These are phyloP conservation scores for Fopius arisanus DNA, from an alignment of 1,140 invertebrate genomes.

Conservation along the genomic window DNA sequence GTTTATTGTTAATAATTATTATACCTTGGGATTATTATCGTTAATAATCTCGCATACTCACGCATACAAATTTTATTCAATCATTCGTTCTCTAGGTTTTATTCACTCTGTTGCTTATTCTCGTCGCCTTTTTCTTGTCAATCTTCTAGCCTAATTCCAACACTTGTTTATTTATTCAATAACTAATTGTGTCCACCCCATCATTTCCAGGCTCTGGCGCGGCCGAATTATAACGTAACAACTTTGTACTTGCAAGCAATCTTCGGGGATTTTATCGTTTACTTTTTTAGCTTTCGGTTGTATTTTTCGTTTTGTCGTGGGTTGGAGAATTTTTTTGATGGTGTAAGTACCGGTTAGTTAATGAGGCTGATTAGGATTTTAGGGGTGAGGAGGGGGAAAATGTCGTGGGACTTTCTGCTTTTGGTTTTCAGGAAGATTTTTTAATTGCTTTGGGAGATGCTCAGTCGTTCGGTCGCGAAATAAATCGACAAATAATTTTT, in stretches of 20 bases:
- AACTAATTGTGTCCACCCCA: conserved; percentile 5
- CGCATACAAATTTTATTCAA: not conserved
- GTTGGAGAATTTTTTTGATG: not conserved
- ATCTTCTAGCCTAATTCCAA: too few relatives aligned
- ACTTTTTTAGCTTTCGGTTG: not conserved
- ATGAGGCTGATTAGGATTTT: too few relatives aligned
- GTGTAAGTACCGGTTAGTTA: not conserved
- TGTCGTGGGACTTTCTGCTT: too few relatives aligned
- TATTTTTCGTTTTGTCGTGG: not conserved
- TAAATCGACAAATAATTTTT: too few relatives aligned
- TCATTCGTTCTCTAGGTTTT: not conserved
- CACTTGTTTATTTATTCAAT: not conserved
- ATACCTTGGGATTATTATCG: not conserved
- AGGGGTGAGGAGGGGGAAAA: too few relatives aligned
- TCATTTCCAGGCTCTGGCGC: conserved; percentile 23
- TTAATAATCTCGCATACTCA: not conserved
- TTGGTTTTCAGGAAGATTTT: not conserved
- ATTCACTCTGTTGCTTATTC: too few relatives aligned
- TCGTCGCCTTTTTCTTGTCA: too few relatives aligned
- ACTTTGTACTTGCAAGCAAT: conserved; percentile 41
- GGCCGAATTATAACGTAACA: conserved; percentile 34
- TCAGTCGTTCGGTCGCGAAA: too few relatives aligned
- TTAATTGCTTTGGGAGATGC: too few relatives aligned
- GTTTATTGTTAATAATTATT: conserved; percentile 24
- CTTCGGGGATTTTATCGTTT: conserved; percentile 22